phyloP scores from a whole-genome alignment of 2,797 vertebrate genomes.

The Forpus xanthops region DNA sequence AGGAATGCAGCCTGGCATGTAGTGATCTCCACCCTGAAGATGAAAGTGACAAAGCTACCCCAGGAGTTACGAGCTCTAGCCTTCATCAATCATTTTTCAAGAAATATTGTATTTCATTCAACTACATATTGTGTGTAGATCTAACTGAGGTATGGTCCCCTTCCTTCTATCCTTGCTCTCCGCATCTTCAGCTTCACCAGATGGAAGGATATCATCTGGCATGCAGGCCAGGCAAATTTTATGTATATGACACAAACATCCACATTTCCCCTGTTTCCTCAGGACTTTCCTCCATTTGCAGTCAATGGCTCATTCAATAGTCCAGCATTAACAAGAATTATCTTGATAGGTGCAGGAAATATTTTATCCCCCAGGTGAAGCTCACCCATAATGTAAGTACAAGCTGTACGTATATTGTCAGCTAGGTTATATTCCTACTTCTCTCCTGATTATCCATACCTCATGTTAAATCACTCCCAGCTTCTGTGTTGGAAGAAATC shows the following conservation, averaged over 20 bases:
- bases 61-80: slow-evolving; percentile 22
- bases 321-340: background rate
- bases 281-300: background rate
- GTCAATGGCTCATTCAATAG: background rate
- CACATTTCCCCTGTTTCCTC: background rate
- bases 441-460: background rate
- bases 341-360: background rate
- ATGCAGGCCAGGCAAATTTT: slow-evolving; percentile 24
- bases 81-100: slow-evolving; percentile 42
- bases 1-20: slow-evolving; percentile 54
- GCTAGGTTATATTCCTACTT: background rate
- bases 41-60: slow-evolving; percentile 53
- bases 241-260: background rate
- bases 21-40: slow-evolving; percentile 40
- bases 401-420: background rate
- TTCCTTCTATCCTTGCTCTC: background rate
- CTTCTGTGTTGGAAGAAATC: background rate
- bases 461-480: background rate
- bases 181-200: slow-evolving; percentile 30
- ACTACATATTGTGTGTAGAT: background rate
- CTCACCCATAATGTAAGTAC: background rate
- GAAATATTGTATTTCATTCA: slow-evolving; percentile 20
- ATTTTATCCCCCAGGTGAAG: background rate
- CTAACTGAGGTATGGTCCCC: background rate
- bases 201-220: slow-evolving; percentile 51